phyloP scores from a whole-genome alignment of 2,113 vertebrate species.

The Rhadina sibilatrix region DNA sequence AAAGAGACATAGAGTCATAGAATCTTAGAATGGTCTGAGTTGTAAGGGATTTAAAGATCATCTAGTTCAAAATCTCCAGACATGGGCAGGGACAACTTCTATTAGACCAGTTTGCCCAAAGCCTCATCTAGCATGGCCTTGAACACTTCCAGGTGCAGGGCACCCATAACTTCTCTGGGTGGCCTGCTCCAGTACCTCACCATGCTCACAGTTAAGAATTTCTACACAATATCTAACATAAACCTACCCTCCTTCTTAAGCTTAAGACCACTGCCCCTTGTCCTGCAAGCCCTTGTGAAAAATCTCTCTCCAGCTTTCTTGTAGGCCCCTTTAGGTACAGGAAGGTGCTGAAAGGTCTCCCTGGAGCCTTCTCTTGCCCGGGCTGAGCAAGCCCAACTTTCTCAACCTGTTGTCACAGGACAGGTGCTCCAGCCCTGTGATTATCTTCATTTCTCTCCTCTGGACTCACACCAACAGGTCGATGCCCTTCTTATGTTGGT shows the following conservation, averaged over 20 bases:
- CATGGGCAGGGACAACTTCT: neutral
- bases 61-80: neutral
- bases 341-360: neutral
- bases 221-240: neutral
- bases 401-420: neutral
- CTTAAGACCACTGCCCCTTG: neutral
- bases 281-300: neutral
- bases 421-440: neutral
- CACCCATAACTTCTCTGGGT: neutral
- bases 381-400: neutral
- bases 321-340: neutral
- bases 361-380: neutral
- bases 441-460: neutral
- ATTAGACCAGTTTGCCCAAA: neutral
- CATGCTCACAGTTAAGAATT: neutral
- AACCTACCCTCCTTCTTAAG: neutral
- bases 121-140: neutral
- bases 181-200: neutral
- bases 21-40: neutral
- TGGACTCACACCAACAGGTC: neutral
- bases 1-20: neutral
- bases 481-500: fast-evolving
- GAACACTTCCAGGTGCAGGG: neutral
- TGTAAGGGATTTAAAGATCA: neutral
- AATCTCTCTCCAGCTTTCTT: neutral